Evolutionary conservation across 2,888 invertebrate genomes (phyloP).

Genomic region (Andrena chrysosceles): DNA sequence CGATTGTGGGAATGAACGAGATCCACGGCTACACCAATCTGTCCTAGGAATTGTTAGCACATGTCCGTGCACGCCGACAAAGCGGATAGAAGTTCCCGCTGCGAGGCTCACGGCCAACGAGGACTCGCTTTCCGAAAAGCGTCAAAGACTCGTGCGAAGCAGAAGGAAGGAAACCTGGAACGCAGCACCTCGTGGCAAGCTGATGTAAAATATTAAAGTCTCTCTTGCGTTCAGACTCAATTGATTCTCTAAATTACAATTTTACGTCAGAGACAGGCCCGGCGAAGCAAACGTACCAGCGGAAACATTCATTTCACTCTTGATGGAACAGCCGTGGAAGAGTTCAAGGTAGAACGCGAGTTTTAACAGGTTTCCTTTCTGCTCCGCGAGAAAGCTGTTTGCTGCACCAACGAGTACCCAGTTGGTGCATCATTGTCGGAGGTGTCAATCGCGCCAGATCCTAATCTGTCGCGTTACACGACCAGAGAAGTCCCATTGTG

Average conservation of each 20-base stretch:
- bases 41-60: constrained; percentile 83
- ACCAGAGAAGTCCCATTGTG: constrained; percentile 75
- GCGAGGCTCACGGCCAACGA: constrained; percentile 71
- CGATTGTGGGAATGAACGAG: constrained; percentile 74
- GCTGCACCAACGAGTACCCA: constrained; percentile 66
- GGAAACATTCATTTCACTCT: background rate
- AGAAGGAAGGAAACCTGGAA: background rate
- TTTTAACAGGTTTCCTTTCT: constrained; percentile 27
- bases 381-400: background rate
- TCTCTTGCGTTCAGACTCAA: background rate
- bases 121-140: constrained; percentile 52
- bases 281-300: no score
- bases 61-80: constrained; percentile 83
- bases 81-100: constrained; percentile 77
- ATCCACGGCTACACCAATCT: constrained; percentile 80
- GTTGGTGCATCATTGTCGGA: constrained; percentile 81
- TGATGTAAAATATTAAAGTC: constrained; percentile 4
- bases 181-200: background rate
- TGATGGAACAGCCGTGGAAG: background rate
- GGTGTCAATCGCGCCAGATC: constrained; percentile 80
- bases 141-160: constrained; percentile 8
- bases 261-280: no score
- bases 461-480: constrained; percentile 81
- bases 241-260: background rate
- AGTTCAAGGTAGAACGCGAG: background rate